phyloP scores from a whole-genome alignment of 2,113 vertebrate genomes.

The Xyliphius kryptos region DNA sequence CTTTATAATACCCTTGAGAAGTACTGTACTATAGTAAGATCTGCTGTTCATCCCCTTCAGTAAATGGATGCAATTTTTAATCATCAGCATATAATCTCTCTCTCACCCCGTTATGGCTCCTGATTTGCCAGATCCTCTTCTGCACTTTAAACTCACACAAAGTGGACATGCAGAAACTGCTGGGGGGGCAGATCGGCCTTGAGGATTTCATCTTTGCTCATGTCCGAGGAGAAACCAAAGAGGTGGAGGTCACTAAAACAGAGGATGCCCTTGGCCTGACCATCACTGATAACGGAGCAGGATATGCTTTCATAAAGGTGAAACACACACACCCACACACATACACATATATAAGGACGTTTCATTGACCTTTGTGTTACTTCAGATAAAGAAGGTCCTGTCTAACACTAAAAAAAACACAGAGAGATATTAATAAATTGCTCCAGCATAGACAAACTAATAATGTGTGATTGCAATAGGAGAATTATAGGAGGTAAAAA shows the following conservation, averaged over 20 bases:
- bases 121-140: slow-evolving; percentile 81
- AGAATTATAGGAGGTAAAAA: too few relatives aligned
- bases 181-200: slow-evolving; percentile 93
- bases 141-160: slow-evolving; percentile 97
- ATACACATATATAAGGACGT: not conserved
- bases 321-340: slow-evolving; percentile 20
- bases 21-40: too few relatives aligned
- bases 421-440: too few relatives aligned
- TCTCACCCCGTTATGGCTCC: not conserved
- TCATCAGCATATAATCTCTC: too few relatives aligned
- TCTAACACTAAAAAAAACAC: not conserved
- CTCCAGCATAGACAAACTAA: too few relatives aligned
- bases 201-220: slow-evolving; percentile 98
- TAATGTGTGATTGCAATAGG: too few relatives aligned
- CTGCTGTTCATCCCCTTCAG: too few relatives aligned
- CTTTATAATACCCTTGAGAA: too few relatives aligned
- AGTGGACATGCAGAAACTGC: slow-evolving; percentile 95
- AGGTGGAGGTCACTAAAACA: slow-evolving; percentile 91
- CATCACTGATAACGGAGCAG: slow-evolving; percentile 92
- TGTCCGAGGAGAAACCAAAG: slow-evolving; percentile 86
- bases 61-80: too few relatives aligned
- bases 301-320: slow-evolving; percentile 94
- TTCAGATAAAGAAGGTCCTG: not conserved
- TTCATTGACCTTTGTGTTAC: not conserved
- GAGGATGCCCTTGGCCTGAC: slow-evolving; percentile 93